phyloP scores from a whole-genome alignment of 2,888 invertebrate genomes.

The Pollenia griseotomentosa region DNA sequence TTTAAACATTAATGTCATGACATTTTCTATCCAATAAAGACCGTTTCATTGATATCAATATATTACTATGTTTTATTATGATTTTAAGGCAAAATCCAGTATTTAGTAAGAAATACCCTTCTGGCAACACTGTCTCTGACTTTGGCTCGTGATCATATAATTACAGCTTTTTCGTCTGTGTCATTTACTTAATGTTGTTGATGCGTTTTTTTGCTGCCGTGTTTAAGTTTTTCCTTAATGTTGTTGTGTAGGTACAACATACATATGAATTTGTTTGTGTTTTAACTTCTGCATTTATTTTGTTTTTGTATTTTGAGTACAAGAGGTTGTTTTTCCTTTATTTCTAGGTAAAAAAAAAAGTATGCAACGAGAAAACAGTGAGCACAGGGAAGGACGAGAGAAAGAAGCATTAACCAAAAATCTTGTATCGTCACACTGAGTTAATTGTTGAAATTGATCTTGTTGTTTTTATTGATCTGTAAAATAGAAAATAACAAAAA shows the following conservation, averaged over 20 bases:
- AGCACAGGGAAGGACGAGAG: not conserved
- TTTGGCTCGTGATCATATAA: conserved; percentile 71
- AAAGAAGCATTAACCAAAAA: not conserved
- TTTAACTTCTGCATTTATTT: not conserved
- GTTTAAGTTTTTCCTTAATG: conserved; percentile 46
- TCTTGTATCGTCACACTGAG: conserved; percentile 15
- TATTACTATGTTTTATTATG: too few relatives aligned
- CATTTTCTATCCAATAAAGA: too few relatives aligned
- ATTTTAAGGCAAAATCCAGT: too few relatives aligned
- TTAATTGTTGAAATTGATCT: conserved; percentile 23
- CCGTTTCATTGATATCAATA: too few relatives aligned
- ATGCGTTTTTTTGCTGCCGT: conserved; percentile 24
- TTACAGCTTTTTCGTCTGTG: conserved; percentile 57
- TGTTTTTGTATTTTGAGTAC: not conserved
- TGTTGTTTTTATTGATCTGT: conserved; percentile 28
- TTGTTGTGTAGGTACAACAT: not conserved
- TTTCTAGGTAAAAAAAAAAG: not conserved
- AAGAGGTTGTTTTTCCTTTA: conserved; percentile 48
- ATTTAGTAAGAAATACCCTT: too few relatives aligned
- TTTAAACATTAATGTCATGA: too few relatives aligned
- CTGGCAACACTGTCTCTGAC: not conserved
- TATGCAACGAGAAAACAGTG: not conserved
- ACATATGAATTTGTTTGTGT: not conserved
- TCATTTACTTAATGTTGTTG: not conserved
- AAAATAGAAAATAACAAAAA: not conserved